phyloP scores from a whole-genome alignment of 2,888 invertebrate genomes.

The Coelopa pilipes region DNA sequence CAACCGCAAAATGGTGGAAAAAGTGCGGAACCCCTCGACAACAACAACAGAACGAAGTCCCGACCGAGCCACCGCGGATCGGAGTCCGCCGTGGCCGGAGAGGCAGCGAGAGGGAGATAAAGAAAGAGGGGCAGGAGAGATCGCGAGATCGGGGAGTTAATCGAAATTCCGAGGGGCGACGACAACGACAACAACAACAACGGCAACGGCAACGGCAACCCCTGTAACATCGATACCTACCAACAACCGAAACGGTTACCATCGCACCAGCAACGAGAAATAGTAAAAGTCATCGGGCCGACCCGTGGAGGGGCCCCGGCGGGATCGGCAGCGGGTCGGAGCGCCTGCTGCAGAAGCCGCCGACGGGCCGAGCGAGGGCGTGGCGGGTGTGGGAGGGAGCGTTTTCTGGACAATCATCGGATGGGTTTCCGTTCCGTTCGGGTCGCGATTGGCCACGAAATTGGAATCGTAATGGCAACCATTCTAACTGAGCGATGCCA shows the following conservation, averaged over 20 bases:
- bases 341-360: neutral
- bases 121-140: no score
- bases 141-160: slow-evolving; percentile 4
- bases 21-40: neutral
- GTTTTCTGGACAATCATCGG: slow-evolving; percentile 19
- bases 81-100: no score
- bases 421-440: slow-evolving; percentile 9
- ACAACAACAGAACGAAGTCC: no score
- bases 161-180: slow-evolving; percentile 2
- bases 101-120: no score
- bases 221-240: no score
- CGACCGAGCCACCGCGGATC: no score
- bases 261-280: neutral
- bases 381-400: no score
- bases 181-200: neutral
- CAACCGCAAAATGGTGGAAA: slow-evolving; percentile 27
- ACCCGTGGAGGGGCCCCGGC: neutral
- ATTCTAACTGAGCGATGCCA: slow-evolving; percentile 23
- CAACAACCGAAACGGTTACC: no score
- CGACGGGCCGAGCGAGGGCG: no score
- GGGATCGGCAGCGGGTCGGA: neutral
- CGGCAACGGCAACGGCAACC: no score
- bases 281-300: slow-evolving; percentile 28
- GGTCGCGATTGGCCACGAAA: slow-evolving; percentile 35
- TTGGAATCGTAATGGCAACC: slow-evolving; percentile 38